Evolutionary conservation across 2,797 vertebrate genomes (phyloP), one percentile per base, ranked within the genome.

Genomic region (Sebastes itinus): DNA sequence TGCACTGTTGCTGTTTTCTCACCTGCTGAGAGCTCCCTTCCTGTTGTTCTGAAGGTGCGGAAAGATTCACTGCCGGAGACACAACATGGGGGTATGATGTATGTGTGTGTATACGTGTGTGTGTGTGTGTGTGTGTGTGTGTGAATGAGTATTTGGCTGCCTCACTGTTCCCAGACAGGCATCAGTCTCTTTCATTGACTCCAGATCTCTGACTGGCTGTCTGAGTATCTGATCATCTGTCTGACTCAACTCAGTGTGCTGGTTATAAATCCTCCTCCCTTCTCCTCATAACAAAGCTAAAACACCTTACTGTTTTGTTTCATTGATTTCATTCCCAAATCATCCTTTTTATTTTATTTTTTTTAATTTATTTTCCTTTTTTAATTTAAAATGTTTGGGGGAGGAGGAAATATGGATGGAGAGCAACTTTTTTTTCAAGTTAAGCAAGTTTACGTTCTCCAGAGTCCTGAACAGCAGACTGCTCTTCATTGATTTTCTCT

Each of bases 211-310:
- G 91, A 89, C 80, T 86, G 78, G 54, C 77, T 88, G 86, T 88
- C 89, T 91, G 79, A 89, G 88, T 80, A 84, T 93, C 88, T 91
- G 88, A 85, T 87, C 85, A 63, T 65, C 82, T 78, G 81, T 84
- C 78, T 92, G 89, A 92, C 83, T 94, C 89, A 89, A 52, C 70
- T 83, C 75, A 61, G 68, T 80, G 75, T 77, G 71, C 49, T 54
- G 38, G n/a, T 56, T 73, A 60, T 35, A 80, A 72, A 60, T 54
- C 27, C 9, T 38, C 20, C 28, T 25, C n/a, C 4, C 25, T 18
- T 46, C 32, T 52, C 54, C 54, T 16, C 49, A 3, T 32, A 59
- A 59, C 54, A 23, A 32, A 42, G 2, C 16, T 20, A 5, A 20
- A 4, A 38, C 25, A 35, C 16, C 46, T 14, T 54, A 62, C 54